Conservation (phyloP, 2,113 vertebrate species). For the Agapornis roseicollis region DNA sequence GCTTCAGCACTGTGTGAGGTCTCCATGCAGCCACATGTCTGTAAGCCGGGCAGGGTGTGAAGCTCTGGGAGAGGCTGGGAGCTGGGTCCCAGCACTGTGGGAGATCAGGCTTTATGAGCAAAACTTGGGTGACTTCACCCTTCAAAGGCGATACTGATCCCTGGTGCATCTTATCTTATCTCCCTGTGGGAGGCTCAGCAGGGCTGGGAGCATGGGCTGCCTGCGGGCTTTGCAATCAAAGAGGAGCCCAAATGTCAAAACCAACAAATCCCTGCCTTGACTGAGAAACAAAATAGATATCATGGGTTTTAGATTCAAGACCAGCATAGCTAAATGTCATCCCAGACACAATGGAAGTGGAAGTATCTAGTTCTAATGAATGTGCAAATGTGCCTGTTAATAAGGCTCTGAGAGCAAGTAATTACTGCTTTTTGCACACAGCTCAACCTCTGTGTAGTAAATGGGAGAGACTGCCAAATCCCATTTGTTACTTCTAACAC, state of each 20-base stretch:
- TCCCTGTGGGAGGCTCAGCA: neutral
- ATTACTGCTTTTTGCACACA: constrained; percentile 36
- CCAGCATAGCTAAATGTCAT: neutral
- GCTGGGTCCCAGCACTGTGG: neutral
- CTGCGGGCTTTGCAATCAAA: neutral
- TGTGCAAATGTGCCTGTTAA: constrained; percentile 35
- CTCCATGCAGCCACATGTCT: neutral
- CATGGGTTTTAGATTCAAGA: neutral
- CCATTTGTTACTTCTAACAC: constrained; percentile 31
- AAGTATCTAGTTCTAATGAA: neutral
- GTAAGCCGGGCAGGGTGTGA: neutral
- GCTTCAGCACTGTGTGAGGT: neutral
- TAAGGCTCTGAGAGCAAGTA: constrained; percentile 13
- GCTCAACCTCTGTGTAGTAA: constrained; percentile 21
- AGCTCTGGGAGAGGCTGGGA: neutral
- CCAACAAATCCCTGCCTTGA: neutral
- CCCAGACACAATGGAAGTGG: neutral
- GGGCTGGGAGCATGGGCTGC: neutral
- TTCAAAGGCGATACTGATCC: neutral
- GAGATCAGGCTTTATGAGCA: constrained; percentile 4
- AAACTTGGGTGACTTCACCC: constrained; percentile 33
- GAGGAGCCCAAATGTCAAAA: neutral
- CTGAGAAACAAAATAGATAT: neutral
- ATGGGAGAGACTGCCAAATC: constrained; percentile 27
- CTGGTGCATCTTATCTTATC: neutral